Evolutionary conservation across 1,140 invertebrate genomes (phyloP).

Genomic region (Brachionus manjavacas): DNA sequence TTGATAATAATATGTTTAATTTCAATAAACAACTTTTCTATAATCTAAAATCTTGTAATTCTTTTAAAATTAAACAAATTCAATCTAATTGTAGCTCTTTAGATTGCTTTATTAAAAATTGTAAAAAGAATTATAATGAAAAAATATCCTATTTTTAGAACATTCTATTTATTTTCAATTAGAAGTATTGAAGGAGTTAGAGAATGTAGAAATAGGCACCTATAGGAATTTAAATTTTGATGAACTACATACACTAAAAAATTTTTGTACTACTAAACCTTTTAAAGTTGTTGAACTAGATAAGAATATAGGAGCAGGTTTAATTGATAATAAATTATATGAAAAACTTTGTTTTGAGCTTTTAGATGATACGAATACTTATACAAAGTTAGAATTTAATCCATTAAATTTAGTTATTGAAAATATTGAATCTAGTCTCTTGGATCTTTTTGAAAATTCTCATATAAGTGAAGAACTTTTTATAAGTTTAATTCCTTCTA

Average conservation of each 20-base stretch:
- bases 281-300: constrained; percentile 7
- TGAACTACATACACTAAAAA: neutral
- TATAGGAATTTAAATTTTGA: neutral
- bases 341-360: neutral
- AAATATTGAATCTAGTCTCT: neutral
- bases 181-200: constrained; percentile 1
- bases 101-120: neutral
- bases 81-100: neutral
- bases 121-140: neutral
- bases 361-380: neutral
- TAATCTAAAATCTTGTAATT: neutral
- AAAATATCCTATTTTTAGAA: constrained; percentile 14
- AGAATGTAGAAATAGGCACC: neutral
- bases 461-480: neutral
- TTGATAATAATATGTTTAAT: neutral
- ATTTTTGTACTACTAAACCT: neutral
- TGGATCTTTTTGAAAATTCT: neutral
- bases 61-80: neutral
- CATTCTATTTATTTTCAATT: constrained; percentile 10
- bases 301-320: constrained; percentile 9
- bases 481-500: neutral
- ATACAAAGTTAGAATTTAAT: neutral
- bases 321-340: constrained; percentile 14
- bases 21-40: neutral
- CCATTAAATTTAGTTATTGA: neutral